phyloP scores from a whole-genome alignment of 2,888 invertebrate species.

The Chrysolina americana region DNA sequence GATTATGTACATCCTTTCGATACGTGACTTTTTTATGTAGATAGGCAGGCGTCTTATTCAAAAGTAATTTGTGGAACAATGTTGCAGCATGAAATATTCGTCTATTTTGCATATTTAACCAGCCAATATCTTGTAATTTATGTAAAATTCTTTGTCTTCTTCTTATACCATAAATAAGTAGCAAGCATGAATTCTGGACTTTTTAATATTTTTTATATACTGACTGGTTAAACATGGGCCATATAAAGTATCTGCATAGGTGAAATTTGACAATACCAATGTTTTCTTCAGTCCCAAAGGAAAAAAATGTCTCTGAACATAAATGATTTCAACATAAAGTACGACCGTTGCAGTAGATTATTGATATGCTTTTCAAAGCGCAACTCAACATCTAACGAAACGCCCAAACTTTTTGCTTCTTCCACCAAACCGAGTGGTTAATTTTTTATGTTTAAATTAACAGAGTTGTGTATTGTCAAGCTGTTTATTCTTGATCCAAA shows the following conservation, averaged over 20 bases:
- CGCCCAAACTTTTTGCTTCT: too few relatives aligned
- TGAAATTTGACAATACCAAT: background rate
- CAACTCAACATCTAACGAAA: background rate
- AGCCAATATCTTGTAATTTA: background rate
- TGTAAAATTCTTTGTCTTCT: background rate
- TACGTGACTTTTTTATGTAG: too few relatives aligned
- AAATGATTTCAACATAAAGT: background rate
- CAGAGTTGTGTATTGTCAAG: too few relatives aligned
- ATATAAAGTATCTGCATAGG: background rate
- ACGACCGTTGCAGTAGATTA: background rate
- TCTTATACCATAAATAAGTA: background rate
- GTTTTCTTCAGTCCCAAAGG: too few relatives aligned
- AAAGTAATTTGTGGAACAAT: too few relatives aligned
- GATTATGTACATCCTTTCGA: too few relatives aligned
- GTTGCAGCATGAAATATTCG: too few relatives aligned
- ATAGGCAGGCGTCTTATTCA: too few relatives aligned
- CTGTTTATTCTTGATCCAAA: too few relatives aligned
- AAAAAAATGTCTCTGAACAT: background rate
- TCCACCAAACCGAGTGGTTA: too few relatives aligned
- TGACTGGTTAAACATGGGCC: background rate
- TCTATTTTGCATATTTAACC: too few relatives aligned
- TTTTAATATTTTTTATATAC: background rate
- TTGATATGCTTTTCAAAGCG: background rate
- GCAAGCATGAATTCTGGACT: background rate
- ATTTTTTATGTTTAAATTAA: too few relatives aligned